These are phyloP conservation scores for Platysternon megacephalum DNA, from an alignment of 2,113 vertebrate species.

Conservation along the genomic window DNA sequence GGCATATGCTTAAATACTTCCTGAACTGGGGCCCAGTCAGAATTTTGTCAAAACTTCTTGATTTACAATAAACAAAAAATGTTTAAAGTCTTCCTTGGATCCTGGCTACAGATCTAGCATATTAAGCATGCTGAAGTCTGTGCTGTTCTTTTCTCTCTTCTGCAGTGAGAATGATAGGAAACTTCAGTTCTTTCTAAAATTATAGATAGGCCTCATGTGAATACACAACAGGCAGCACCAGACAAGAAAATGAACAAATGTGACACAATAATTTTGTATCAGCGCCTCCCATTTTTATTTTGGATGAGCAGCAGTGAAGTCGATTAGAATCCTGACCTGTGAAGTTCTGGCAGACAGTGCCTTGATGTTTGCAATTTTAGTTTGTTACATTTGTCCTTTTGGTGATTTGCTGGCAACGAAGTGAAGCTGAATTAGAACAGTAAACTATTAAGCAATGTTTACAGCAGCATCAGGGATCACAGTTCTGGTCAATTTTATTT, in stretches of 20 bases:
- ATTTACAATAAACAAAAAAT: not conserved
- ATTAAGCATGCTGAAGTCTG: rapidly evolving
- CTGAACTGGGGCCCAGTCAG: not conserved
- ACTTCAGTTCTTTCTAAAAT: not conserved
- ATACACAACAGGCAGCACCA: not conserved
- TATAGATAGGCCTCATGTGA: not conserved
- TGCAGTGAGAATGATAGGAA: not conserved
- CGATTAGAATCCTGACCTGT: rapidly evolving
- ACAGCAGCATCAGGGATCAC: not conserved
- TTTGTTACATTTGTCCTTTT: rapidly evolving
- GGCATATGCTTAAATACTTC: constrained; percentile 2
- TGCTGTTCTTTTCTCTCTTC: not conserved
- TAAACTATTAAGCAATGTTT: not conserved
- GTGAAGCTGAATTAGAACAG: rapidly evolving
- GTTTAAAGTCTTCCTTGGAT: not conserved
- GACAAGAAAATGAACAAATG: not conserved
- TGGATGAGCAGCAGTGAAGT: not conserved
- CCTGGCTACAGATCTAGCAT: rapidly evolving
- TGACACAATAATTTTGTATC: rapidly evolving
- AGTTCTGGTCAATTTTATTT: not conserved
- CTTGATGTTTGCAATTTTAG: not conserved
- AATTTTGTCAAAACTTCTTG: not conserved
- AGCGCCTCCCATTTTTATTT: not conserved
- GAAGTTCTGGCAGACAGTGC: rapidly evolving
- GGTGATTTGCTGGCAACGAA: not conserved